Evolutionary conservation across 35 echinoderm and acorn worm genomes (phyloP).

Genomic region (Stichopus chloronotus): DNA sequence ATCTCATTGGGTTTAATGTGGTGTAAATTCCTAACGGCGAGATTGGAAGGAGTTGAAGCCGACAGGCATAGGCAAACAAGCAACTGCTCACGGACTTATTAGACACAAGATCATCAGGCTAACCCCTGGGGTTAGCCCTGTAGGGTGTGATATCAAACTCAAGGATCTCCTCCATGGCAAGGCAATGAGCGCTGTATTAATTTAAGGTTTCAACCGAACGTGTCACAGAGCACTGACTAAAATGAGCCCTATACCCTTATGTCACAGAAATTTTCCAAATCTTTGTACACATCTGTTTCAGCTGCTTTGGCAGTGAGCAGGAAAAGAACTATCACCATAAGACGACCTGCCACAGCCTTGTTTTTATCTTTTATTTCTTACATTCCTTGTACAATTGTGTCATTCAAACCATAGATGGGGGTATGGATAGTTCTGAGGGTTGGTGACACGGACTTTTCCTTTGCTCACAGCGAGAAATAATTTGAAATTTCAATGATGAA

Average conservation of each 20-base stretch:
- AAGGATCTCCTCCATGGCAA: neutral
- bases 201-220: neutral
- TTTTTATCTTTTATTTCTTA: too few species aligned
- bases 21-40: conserved; percentile 27
- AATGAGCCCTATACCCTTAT: too few species aligned
- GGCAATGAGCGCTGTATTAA: conserved; percentile 6
- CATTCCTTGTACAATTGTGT: too few species aligned
- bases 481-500: too few species aligned
- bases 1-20: conserved; percentile 43
- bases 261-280: neutral
- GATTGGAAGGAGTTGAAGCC: conserved; percentile 32
- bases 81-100: conserved; percentile 39
- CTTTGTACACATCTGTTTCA: neutral
- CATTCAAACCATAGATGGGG: too few species aligned
- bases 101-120: conserved; percentile 11
- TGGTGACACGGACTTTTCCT: too few species aligned
- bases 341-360: too few species aligned
- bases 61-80: conserved; percentile 49
- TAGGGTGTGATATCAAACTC: conserved; percentile 21
- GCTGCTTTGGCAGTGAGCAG: neutral
- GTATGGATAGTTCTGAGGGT: too few species aligned
- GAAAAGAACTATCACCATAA: too few species aligned
- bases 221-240: neutral
- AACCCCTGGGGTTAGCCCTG: neutral
- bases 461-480: too few species aligned